Percentiles rank a stretch among this genome's conserved stretches.
These are phyloP conservation scores for Caenorhabditis sp. DNA, from an alignment of 2,888 invertebrate genomes.

Conservation along the genomic window DNA sequence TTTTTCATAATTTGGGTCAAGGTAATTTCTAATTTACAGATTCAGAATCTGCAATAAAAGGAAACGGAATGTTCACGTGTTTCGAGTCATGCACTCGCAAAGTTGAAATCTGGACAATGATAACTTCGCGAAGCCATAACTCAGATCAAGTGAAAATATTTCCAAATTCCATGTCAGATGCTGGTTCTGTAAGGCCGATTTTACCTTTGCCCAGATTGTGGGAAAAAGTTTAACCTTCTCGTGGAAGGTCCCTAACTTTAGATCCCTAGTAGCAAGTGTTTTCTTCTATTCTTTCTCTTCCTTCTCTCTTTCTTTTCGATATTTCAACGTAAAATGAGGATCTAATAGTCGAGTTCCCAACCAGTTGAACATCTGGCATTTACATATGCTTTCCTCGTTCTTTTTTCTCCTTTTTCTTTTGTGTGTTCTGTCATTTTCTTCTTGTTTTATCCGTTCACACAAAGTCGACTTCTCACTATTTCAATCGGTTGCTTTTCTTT, in stretches of 20 bases:
- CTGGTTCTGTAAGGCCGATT: too few relatives aligned
- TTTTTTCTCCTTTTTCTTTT: conserved; percentile 8
- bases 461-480: conserved; percentile 35
- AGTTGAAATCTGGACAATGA: too few relatives aligned
- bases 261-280: not conserved
- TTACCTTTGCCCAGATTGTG: too few relatives aligned
- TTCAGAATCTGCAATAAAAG: too few relatives aligned
- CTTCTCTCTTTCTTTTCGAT: not conserved
- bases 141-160: too few relatives aligned
- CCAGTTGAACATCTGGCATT: conserved; percentile 57
- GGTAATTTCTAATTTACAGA: too few relatives aligned
- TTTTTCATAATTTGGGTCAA: too few relatives aligned
- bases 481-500: conserved; percentile 17
- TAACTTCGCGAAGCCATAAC: too few relatives aligned
- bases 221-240: too few relatives aligned
- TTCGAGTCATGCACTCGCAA: too few relatives aligned
- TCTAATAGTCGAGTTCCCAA: conserved; percentile 51
- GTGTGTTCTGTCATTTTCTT: conserved; percentile 1
- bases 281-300: not conserved
- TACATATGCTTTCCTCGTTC: conserved; percentile 41
- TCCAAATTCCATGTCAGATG: too few relatives aligned
- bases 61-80: too few relatives aligned
- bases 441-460: conserved; percentile 34
- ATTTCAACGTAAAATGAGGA: conserved; percentile 22
- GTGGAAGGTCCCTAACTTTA: not conserved